Evolutionary conservation across 2,888 invertebrate genomes (phyloP), one percentile per base, ranked within the genome.

Genomic region (Hirtodrosophila histrioides): DNA sequence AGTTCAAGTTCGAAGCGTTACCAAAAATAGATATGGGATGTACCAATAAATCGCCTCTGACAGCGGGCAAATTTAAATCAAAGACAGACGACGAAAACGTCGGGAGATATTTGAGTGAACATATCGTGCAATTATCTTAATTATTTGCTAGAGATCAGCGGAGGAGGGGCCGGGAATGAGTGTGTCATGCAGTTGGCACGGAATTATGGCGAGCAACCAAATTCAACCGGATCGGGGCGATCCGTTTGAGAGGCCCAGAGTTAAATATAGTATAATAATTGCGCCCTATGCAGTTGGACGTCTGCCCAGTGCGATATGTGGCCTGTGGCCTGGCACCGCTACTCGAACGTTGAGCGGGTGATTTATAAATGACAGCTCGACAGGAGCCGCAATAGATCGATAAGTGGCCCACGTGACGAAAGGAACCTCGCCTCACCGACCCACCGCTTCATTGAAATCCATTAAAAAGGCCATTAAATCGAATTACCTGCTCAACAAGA

Each of bases 211-310:
- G 50, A 40, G 60, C 65, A 86, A 74, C 85, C 69, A 74, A 77
- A 50, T 80, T 87, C 46, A 75, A 66, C 72, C 80, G 65, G 80
- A 86, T 81, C 86, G 54, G 48, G 56, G 56, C 54, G 58, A 78
- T 37, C 69, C 44, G 54, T 10, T 36, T 17, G 48, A 27, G 49
- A 33, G 31, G 31, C 31, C 31, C 43, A 53, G 33, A 57, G 49
- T 61, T 56, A 49, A 45, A 77, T 35, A 53, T 56, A 54, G 49
- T 35, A 53, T 56, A 54, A 80, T 57, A 64, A 17, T 35, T 11
- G 10, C 23, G 81, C 69, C 81, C 87, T 76, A 86, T 68, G 41
- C 65, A 56, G 54, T 86, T 83, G 82, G 88, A 87, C 11, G 53
- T 23, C 57, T 83, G 82, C 82, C 82, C 88, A 69, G 46, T 39